Evolutionary conservation across 2,113 vertebrate species (phyloP).

Genomic region (Cavia porcellus): DNA sequence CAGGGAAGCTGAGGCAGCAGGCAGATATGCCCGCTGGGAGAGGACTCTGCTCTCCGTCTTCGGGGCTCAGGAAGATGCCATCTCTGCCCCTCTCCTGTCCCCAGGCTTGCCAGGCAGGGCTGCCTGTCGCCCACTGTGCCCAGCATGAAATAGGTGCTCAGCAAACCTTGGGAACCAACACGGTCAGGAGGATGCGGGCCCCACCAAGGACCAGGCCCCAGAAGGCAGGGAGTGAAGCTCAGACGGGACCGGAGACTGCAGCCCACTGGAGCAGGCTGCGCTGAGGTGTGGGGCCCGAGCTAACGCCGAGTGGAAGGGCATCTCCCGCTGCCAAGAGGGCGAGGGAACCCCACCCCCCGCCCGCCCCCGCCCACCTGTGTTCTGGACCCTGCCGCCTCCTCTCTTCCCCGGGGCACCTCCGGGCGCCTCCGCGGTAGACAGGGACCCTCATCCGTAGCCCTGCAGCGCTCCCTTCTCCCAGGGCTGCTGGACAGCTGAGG

Average conservation of each 20-base stretch:
- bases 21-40: neutral
- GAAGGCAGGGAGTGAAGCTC: neutral
- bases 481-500: neutral
- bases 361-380: too few species aligned
- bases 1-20: neutral
- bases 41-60: neutral
- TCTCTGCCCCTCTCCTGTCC: neutral
- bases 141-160: neutral
- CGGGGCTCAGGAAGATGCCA: neutral
- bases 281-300: conserved; percentile 49
- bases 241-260: neutral
- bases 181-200: neutral
- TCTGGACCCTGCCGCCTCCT: neutral
- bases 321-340: conserved; percentile 36
- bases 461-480: neutral
- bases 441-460: neutral
- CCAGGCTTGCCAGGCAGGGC: neutral
- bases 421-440: fast-evolving
- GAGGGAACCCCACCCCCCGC: neutral
- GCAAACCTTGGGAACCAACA: fast-evolving
- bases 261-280: neutral
- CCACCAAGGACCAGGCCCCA: neutral
- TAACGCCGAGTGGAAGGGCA: conserved; percentile 32
- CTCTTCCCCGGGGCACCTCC: neutral
- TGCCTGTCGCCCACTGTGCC: neutral